A percentile compares a stretch with the other conserved stretches of the same genome.
phyloP scores from a whole-genome alignment of 2,113 vertebrate genomes.

The Saguinus midas region DNA sequence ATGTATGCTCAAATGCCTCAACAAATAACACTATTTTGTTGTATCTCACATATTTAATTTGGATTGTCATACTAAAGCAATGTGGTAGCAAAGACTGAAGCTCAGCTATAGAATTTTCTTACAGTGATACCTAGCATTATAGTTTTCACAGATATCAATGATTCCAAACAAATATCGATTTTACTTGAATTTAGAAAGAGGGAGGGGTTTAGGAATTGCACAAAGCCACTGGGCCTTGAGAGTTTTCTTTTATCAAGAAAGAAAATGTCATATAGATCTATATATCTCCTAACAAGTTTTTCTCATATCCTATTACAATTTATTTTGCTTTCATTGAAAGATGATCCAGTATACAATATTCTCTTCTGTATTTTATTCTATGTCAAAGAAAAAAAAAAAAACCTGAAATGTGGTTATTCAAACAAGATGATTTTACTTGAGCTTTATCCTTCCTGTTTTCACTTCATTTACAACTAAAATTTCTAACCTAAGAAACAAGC shows the following conservation, averaged over 20 bases:
- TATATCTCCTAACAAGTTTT: neutral
- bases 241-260: neutral
- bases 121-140: neutral
- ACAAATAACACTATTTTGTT: neutral
- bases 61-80: neutral
- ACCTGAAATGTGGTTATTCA: neutral
- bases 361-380: neutral
- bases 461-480: neutral
- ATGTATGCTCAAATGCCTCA: neutral
- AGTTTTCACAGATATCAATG: neutral
- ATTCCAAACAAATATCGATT: neutral
- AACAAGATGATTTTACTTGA: neutral
- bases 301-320: neutral
- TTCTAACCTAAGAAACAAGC: neutral
- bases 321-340: constrained; percentile 3
- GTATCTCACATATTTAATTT: neutral
- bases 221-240: neutral
- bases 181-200: constrained; percentile 39
- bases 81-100: neutral
- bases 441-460: neutral
- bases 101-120: neutral
- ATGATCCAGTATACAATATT: neutral
- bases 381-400: neutral
- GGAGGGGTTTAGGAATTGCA: neutral
- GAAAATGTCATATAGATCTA: neutral